Evolutionary conservation across 2,797 vertebrate species (phyloP).

Genomic region (Pitangus sulphuratus): DNA sequence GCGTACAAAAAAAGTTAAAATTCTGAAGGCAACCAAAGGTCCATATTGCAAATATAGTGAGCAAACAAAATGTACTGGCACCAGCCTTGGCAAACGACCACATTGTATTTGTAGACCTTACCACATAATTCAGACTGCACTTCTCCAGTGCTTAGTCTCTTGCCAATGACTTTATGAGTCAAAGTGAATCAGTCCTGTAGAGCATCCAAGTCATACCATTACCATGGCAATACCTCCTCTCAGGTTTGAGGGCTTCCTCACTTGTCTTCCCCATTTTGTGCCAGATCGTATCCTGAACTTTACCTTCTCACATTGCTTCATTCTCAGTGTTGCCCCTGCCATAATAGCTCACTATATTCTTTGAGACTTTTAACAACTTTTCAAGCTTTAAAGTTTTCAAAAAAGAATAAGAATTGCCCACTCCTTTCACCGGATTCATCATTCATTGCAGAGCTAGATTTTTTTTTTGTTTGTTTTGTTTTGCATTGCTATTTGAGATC

Average conservation of each 20-base stretch:
- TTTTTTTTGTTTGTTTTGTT: not conserved
- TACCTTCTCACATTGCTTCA: not conserved
- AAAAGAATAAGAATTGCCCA: not conserved
- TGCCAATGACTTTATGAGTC: not conserved
- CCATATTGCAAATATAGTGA: not conserved
- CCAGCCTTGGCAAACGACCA: not conserved
- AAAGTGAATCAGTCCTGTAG: not conserved
- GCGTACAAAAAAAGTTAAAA: not conserved
- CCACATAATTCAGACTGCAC: not conserved
- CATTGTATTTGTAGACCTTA: not conserved
- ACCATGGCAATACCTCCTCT: not conserved
- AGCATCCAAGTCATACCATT: not conserved
- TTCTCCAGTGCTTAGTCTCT: not conserved
- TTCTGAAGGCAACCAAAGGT: not conserved
- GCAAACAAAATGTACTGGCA: not conserved
- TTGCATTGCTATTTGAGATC: not conserved
- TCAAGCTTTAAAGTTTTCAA: not conserved
- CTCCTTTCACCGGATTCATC: not conserved
- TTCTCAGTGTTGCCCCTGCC: not conserved
- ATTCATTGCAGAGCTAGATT: not conserved
- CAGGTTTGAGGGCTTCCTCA: not conserved
- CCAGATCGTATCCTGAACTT: not conserved
- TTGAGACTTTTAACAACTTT: not conserved
- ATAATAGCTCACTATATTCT: not conserved
- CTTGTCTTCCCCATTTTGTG: not conserved